Percentiles rank a stretch among this genome's conserved stretches.
phyloP scores from a whole-genome alignment of 1,140 invertebrate genomes.

The Probaryconus sp. region DNA sequence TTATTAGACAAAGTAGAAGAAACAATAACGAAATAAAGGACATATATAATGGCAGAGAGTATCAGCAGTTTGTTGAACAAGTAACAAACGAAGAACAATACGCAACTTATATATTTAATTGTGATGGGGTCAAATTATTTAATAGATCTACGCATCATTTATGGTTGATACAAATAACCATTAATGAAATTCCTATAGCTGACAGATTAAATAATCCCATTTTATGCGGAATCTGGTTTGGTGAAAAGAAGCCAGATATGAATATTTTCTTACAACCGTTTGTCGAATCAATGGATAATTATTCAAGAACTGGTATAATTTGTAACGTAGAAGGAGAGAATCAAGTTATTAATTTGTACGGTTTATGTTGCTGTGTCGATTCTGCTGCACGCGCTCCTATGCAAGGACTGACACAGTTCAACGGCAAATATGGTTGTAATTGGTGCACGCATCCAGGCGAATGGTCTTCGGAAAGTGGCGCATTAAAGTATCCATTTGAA shows the following conservation, averaged over 20 bases:
- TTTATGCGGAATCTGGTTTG: conserved; percentile 34
- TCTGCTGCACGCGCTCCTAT: conserved; percentile 21
- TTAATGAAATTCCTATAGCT: conserved; percentile 42
- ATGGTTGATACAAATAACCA: conserved; percentile 30
- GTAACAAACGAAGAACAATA: conserved; percentile 2
- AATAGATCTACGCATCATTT: conserved; percentile 35
- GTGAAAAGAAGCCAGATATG: conserved; percentile 34
- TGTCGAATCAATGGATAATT: conserved; percentile 26
- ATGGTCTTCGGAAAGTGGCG: conserved; percentile 2
- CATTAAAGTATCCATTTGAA: conserved; percentile 14
- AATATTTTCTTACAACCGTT: conserved; percentile 42
- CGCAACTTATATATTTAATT: conserved; percentile 31
- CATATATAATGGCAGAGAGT: conserved; percentile 22
- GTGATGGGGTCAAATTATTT: conserved; percentile 37
- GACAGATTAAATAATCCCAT: conserved; percentile 11
- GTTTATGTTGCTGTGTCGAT: conserved; percentile 42
- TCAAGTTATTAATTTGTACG: conserved; percentile 12
- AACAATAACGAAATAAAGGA: background rate
- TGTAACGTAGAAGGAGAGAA: conserved; percentile 16
- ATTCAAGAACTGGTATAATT: conserved; percentile 13
- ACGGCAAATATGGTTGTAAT: conserved; percentile 35
- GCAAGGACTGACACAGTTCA: conserved; percentile 44
- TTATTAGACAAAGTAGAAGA: conserved; percentile 1
- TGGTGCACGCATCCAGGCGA: conserved; percentile 19
- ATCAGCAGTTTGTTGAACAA: conserved; percentile 3